Conservation (phyloP, 2,113 vertebrate genomes). For the Thymallus thymallus region DNA sequence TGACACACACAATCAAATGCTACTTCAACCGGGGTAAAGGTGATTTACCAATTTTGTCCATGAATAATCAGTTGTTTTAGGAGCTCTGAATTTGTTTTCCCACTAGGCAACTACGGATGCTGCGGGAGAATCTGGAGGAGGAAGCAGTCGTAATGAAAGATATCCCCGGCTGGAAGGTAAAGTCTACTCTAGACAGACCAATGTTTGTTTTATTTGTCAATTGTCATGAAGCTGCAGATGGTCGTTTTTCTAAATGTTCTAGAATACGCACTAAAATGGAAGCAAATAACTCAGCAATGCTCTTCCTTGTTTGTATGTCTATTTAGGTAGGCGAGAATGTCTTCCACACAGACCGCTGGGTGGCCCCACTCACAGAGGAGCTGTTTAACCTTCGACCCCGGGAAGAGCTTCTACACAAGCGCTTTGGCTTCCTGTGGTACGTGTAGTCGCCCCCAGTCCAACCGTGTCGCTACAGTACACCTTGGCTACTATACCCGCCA, state of each 20-base stretch:
- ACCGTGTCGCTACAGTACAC: neutral
- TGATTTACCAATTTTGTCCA: too few relatives aligned
- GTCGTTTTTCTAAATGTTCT: too few relatives aligned
- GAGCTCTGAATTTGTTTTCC: neutral
- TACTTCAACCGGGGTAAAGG: too few relatives aligned
- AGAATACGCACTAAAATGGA: too few relatives aligned
- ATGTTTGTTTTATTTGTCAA: too few relatives aligned
- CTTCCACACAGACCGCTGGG: conserved; percentile 90
- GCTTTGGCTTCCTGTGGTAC: conserved; percentile 76
- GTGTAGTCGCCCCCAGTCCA: conserved; percentile 50
- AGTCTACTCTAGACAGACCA: neutral
- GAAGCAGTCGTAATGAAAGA: conserved; percentile 90
- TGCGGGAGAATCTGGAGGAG: conserved; percentile 88
- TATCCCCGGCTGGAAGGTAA: conserved; percentile 90
- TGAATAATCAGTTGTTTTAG: too few relatives aligned
- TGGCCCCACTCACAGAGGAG: conserved; percentile 73
- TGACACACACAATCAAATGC: too few relatives aligned
- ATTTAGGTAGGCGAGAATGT: conserved; percentile 82
- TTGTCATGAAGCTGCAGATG: too few relatives aligned
- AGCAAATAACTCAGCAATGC: neutral
- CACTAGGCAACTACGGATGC: conserved; percentile 73
- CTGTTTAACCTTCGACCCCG: conserved; percentile 78
- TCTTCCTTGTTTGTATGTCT: neutral
- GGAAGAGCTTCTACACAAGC: conserved; percentile 60
- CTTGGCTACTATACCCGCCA: too few relatives aligned